A percentile compares a stretch with the other conserved stretches of the same genome.
These are phyloP conservation scores for Trimorus sp. DNA, from an alignment of 2,888 invertebrate genomes.

Conservation along the genomic window DNA sequence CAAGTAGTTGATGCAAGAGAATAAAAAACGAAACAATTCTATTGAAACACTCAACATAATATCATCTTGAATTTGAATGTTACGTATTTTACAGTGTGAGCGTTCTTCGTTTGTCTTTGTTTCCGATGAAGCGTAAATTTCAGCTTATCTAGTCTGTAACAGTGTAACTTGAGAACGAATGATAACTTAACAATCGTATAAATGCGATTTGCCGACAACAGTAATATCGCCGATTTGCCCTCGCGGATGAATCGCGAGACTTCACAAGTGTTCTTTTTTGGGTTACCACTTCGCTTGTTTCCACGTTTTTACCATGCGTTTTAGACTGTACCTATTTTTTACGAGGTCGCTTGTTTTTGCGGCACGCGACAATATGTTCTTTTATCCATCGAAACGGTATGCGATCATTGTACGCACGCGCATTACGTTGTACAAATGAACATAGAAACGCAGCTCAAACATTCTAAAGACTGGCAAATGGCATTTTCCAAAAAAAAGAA, in stretches of 20 bases:
- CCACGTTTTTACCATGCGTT: background rate
- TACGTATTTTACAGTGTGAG: constrained; percentile 38
- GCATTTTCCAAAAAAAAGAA: constrained; percentile 67
- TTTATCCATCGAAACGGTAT: too few species aligned
- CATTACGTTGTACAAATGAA: constrained; percentile 55
- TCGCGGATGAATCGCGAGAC: constrained; percentile 9
- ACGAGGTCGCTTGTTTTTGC: constrained; percentile 15
- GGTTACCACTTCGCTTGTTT: background rate
- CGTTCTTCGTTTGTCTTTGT: constrained; percentile 35
- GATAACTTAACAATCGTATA: constrained; percentile 48
- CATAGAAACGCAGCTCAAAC: constrained; percentile 67
- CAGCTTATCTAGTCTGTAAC: constrained; percentile 78
- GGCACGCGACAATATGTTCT: too few species aligned
- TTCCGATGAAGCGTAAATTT: constrained; percentile 74
- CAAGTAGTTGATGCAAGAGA: too few species aligned
- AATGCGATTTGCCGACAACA: constrained; percentile 70
- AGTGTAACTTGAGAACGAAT: constrained; percentile 59
- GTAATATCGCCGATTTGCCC: constrained; percentile 25
- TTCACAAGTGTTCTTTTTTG: constrained; percentile 29
- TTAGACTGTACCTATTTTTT: constrained; percentile 7
- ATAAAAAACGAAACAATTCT: too few species aligned
- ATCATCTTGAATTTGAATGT: constrained; percentile 39
- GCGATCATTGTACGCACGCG: background rate
- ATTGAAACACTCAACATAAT: too few species aligned
- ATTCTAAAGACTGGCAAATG: constrained; percentile 75